A percentile compares a stretch with the other conserved stretches of the same genome.
Conservation (phyloP, 35 echinoderm and acorn worm genomes). For the Heliocidaris tuberculata region DNA sequence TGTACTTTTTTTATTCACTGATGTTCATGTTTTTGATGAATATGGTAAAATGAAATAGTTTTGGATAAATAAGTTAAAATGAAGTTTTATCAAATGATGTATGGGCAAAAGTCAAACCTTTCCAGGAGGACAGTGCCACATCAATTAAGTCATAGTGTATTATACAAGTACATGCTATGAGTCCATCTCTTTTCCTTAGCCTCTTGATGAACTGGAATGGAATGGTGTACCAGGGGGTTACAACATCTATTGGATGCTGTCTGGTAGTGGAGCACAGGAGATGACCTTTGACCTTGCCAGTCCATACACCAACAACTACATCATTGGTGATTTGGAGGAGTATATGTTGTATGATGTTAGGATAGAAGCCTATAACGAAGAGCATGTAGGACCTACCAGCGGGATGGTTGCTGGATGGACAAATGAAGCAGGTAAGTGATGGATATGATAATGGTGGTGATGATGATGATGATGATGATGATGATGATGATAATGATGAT, state of each 20-base stretch:
- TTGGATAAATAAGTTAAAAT: background rate
- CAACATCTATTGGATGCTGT: slow-evolving; percentile 63
- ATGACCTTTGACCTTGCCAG: slow-evolving; percentile 49
- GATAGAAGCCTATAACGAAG: slow-evolving; percentile 65
- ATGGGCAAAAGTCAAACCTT: background rate
- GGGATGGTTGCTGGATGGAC: slow-evolving; percentile 51
- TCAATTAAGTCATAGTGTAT: background rate
- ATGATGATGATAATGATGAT: background rate
- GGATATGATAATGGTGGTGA: background rate
- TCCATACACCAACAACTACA: slow-evolving; percentile 66
- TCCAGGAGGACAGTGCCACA: background rate
- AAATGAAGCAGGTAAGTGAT: slow-evolving; percentile 25
- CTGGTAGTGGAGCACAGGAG: background rate
- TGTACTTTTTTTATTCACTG: background rate
- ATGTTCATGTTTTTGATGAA: background rate
- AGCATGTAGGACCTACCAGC: slow-evolving; percentile 72
- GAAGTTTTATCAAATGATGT: background rate
- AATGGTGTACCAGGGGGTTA: slow-evolving; percentile 81
- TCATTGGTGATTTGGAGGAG: slow-evolving; percentile 72
- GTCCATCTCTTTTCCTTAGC: slow-evolving; percentile 50
- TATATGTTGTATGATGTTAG: slow-evolving; percentile 78
- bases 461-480: background rate
- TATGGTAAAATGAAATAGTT: no score
- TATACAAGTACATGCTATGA: background rate
- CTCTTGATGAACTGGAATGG: slow-evolving; percentile 74